phyloP scores from a whole-genome alignment of 2,888 invertebrate genomes.

The Nysson spinosus region DNA sequence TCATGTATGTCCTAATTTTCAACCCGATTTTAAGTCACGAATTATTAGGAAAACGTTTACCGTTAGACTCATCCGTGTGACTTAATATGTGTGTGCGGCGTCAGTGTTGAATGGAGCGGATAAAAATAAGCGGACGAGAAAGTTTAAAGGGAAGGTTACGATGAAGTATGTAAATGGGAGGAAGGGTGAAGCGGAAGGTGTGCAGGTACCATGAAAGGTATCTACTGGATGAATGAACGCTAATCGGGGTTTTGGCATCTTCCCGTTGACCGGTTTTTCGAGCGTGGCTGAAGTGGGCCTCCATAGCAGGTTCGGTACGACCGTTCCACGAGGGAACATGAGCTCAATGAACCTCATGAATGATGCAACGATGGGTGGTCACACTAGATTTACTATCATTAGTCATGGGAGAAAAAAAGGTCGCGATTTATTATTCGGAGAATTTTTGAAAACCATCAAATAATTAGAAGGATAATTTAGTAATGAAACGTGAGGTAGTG shows the following conservation, averaged over 20 bases:
- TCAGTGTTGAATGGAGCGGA: no score
- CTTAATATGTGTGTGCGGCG: no score
- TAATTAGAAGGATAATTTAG: constrained; percentile 14
- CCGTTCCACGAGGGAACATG: constrained; percentile 17
- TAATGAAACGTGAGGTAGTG: constrained; percentile 6
- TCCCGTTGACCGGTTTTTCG: constrained; percentile 48
- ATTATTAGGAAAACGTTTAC: no score
- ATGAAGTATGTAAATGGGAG: background rate
- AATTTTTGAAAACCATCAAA: constrained; percentile 5
- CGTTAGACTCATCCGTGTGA: no score
- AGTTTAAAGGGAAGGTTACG: background rate
- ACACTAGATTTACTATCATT: constrained; percentile 13
- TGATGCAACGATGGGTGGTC: constrained; percentile 24
- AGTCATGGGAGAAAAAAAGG: no score
- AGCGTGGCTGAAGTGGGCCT: constrained; percentile 8
- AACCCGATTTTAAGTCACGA: no score
- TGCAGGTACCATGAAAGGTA: constrained; percentile 7
- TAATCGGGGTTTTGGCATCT: constrained; percentile 47
- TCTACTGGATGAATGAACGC: constrained; percentile 45
- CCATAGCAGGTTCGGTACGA: constrained; percentile 1
- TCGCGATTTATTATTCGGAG: background rate
- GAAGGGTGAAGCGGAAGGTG: background rate
- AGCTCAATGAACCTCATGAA: constrained; percentile 41
- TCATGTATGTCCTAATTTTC: no score
- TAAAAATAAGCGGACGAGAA: constrained; percentile 11